phyloP scores from a whole-genome alignment of 2,888 invertebrate species.

The Smittia sp. region DNA sequence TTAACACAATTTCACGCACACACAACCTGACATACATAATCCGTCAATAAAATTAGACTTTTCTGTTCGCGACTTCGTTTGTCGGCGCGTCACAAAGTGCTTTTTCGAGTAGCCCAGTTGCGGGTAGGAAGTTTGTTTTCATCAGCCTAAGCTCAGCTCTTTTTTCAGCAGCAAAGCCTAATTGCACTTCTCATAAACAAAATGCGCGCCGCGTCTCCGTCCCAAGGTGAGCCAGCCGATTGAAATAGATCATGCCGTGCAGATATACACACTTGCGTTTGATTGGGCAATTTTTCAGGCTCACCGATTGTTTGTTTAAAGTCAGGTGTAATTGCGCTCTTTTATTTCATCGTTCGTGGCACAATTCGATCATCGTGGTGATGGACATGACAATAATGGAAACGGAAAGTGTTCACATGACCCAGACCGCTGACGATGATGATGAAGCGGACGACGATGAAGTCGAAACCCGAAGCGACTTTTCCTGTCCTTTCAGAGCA shows the following conservation, averaged over 20 bases:
- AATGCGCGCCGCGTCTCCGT: background rate
- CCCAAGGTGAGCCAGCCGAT: slow-evolving; percentile 24
- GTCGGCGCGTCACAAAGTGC: background rate
- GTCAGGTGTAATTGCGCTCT: slow-evolving; percentile 16
- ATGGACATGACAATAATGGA: slow-evolving; percentile 3
- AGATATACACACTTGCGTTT: slow-evolving; percentile 5
- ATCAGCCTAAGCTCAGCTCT: background rate
- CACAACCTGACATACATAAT: background rate
- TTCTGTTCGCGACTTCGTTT: background rate
- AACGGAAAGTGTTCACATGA: slow-evolving; percentile 21
- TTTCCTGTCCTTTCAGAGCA: slow-evolving; percentile 1
- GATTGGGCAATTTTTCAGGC: background rate
- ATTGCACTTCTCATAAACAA: slow-evolving; percentile 29
- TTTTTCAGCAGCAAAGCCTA: background rate
- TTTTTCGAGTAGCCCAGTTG: background rate
- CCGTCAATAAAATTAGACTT: slow-evolving; percentile 10
- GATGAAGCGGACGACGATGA: background rate
- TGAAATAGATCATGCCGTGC: slow-evolving; percentile 21
- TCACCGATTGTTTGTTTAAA: slow-evolving; percentile 2
- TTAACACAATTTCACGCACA: slow-evolving; percentile 12
- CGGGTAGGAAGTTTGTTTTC: slow-evolving; percentile 16
- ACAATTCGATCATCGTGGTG: background rate
- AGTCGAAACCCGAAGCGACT: background rate
- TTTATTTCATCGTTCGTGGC: background rate
- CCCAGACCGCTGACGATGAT: background rate